Evolutionary conservation across 1,140 invertebrate genomes (phyloP).

Genomic region (Anastrepha ludens): DNA sequence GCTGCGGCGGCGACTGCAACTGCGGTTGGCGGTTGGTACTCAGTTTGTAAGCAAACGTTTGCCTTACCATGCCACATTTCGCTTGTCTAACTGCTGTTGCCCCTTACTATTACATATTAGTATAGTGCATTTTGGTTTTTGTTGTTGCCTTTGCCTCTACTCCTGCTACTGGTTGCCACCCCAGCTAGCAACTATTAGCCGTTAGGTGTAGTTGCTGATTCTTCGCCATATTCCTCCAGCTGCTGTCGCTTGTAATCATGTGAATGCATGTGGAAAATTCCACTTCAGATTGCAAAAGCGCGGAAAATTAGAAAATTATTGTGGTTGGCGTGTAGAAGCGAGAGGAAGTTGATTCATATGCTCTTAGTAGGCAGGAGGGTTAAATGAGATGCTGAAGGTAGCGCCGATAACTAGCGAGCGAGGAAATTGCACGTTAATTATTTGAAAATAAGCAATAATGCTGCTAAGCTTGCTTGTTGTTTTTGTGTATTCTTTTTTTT

Average conservation of each 20-base stretch:
- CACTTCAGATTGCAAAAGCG: slow-evolving; percentile 51
- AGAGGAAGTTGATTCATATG: not conserved
- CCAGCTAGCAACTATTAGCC: not conserved
- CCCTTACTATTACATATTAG: not conserved
- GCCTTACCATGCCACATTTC: not conserved
- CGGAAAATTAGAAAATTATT: slow-evolving; percentile 53
- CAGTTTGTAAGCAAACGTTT: not conserved
- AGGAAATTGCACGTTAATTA: not conserved
- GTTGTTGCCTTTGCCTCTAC: not conserved
- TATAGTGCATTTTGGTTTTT: not conserved
- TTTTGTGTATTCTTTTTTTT: not conserved
- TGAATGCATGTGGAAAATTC: slow-evolving; percentile 51
- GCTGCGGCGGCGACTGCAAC: not conserved
- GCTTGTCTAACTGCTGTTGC: not conserved
- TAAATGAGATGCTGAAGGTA: not conserved
- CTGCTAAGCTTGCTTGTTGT: not conserved
- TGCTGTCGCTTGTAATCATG: slow-evolving; percentile 49
- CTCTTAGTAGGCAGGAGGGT: not conserved
- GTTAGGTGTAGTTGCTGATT: not conserved
- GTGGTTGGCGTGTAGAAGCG: not conserved
- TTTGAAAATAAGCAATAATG: not conserved
- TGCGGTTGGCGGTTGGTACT: slow-evolving; percentile 16
- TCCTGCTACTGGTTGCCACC: not conserved
- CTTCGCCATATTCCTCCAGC: not conserved
- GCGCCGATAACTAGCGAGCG: not conserved